phyloP scores from a whole-genome alignment of 2,888 invertebrate species.

The Parapristionchus giblindavisi region DNA sequence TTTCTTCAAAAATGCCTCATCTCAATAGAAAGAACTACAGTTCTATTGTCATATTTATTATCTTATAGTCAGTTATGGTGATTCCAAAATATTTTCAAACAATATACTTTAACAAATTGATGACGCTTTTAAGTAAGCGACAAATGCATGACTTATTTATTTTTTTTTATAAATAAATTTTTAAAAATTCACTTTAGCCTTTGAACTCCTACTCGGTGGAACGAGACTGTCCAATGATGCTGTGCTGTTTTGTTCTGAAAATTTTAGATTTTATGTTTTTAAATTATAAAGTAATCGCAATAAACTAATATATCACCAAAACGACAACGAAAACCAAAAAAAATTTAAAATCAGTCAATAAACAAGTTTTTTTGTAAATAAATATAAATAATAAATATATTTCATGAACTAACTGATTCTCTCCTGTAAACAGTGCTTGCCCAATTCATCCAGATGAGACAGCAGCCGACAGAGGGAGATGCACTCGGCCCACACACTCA shows the following conservation, averaged over 20 bases:
- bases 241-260: conserved; percentile 23
- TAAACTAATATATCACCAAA: neutral
- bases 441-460: conserved; percentile 31
- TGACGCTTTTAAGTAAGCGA: too few species aligned
- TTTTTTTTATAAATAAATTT: too few species aligned
- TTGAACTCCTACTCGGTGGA: too few species aligned
- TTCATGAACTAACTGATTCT: conserved; percentile 19
- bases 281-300: neutral
- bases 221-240: conserved; percentile 3
- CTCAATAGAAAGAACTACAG: too few species aligned
- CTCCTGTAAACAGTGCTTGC: conserved; percentile 38
- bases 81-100: too few species aligned
- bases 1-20: too few species aligned
- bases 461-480: conserved; percentile 12
- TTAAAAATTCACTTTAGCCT: too few species aligned
- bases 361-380: neutral
- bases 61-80: too few species aligned
- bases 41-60: too few species aligned
- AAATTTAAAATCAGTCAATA: too few species aligned
- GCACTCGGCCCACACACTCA: conserved; percentile 24
- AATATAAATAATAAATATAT: neutral
- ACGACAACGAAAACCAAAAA: neutral
- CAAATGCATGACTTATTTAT: too few species aligned
- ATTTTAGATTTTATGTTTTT: neutral
- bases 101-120: too few species aligned